Percentiles rank a stretch among this genome's conserved stretches.
Conservation (phyloP, 2,113 vertebrate genomes). For the Falco punctatus region DNA sequence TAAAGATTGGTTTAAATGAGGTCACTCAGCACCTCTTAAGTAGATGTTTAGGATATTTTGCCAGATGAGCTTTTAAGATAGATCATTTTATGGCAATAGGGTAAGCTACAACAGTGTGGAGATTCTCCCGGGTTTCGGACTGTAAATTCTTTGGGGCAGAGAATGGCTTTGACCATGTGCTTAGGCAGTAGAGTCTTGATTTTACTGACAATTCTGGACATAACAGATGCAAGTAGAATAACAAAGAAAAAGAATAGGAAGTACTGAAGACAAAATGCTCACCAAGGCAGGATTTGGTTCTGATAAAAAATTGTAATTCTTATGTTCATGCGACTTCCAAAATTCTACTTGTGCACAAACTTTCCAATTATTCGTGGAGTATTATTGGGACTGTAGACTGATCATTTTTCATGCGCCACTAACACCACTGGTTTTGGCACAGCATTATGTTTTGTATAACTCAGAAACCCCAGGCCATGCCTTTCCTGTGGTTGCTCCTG, state of each 20-base stretch:
- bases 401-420: neutral
- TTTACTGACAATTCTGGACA: neutral
- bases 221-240: neutral
- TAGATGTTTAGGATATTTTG: conserved; percentile 33
- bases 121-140: neutral
- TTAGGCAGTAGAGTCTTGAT: neutral
- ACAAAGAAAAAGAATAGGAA: neutral
- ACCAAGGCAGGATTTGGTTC: neutral
- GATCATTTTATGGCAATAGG: conserved; percentile 2
- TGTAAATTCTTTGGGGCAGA: neutral
- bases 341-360: neutral
- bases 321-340: neutral
- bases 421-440: neutral
- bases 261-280: neutral
- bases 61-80: neutral
- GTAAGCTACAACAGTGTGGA: conserved; percentile 23
- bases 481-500: neutral
- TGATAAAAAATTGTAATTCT: neutral
- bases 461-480: neutral
- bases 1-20: conserved; percentile 48
- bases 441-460: neutral
- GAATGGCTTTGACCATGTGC: neutral
- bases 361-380: neutral
- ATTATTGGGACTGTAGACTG: neutral
- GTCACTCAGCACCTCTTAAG: conserved; percentile 52